Evolutionary conservation across 2,113 vertebrate genomes (phyloP), one percentile per base, ranked within the genome.

Genomic region (Indicator maculatus): DNA sequence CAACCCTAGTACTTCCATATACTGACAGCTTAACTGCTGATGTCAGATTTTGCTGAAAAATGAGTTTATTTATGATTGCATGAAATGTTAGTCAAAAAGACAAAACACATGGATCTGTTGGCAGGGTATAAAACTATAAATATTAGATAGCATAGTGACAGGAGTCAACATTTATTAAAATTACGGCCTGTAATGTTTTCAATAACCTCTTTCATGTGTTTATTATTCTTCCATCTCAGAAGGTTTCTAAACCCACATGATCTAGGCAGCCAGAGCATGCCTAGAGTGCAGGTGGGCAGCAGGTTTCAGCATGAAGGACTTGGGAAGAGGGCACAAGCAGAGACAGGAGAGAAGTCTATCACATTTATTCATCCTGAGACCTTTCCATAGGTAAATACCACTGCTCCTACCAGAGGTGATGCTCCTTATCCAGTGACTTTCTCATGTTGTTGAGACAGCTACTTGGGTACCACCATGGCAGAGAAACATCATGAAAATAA

Each of bases 61-160:
- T 95, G 78, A 97, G 88, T 88, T 96, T 96, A 96, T 97, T 96
- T 97, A 96, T 72, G 91, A 97, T 77, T 76, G 81, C 64, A 80
- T 77, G 81, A 95, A 96, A 96, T 91, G 90, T 96, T 96, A 94
- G 86, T 96, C 93, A 96, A 89, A 92, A 95, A 96, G 91, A 97
- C 79, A 91, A 95, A 97, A 96, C 71, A 27, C 78, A 96, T 52
- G 66, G 76, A 91, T 97, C 82, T 93, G 93, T 83, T 93, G 72
- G 86, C 90, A 96, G 93, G 94, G 86, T 93, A 96, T 94, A 96
- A 95, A 96, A 83, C 79, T 76, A 93, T 95, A 95, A 96, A 96
- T 94, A 95, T 73, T 66, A 31, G 60, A 88, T 82, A 96, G 95
- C 90, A 95, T n/a, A 64, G 44, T 84, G 93, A 93, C 89, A 96